Base-by-base conservation (phyloP, 2,888 invertebrate species). In the Lithosia quadra region DNA sequence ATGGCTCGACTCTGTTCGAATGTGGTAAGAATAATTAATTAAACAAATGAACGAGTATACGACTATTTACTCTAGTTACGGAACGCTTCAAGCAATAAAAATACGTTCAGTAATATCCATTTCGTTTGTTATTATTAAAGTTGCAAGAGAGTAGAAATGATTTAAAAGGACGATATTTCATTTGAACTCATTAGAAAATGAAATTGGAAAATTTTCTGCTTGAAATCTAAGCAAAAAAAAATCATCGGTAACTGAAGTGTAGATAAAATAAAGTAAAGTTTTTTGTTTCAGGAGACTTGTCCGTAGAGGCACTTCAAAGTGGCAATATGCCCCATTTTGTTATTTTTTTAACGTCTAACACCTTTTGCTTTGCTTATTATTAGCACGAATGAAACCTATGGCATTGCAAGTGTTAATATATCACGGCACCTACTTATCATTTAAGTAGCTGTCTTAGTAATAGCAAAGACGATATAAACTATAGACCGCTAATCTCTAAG, bases 21-120 rank as follows among this genome's bases (percentile, higher is more conserved):
- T 77, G 72, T 75, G 79, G 78, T 64, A 82, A 83, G 79, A 83
- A 84, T 86, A 83, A 89, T 87, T 88, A 88, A 91, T 86, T 85
- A 85, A 87, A 87, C 88, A 90, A 87, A 86, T 86, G 84, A 80
- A 78, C 66, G 72, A 70, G 21, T 33, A 36, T 36, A 9, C 13
- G 22, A 36, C 79, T 75, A 84, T 85, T 83, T 84, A 86, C 84
- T 85, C 76, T 70, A 75, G 75, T 81, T 77, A 82, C 80, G 83
- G 79, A 78, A 65, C 72, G 68, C 61, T 71, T 68, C 22, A 43
- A 72, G 74, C 69, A 49, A n/a, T 49, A 76, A 77, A 84, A 79
- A 75, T 55, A 53, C 22, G 39, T 53, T 55, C 68, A 67, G 39
- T 66, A 60, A 74, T 70, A 74, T 71, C 59, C 64, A 78, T 77